Base-by-base conservation (phyloP, 1,140 invertebrate species). In the Plodia interpunctella region DNA sequence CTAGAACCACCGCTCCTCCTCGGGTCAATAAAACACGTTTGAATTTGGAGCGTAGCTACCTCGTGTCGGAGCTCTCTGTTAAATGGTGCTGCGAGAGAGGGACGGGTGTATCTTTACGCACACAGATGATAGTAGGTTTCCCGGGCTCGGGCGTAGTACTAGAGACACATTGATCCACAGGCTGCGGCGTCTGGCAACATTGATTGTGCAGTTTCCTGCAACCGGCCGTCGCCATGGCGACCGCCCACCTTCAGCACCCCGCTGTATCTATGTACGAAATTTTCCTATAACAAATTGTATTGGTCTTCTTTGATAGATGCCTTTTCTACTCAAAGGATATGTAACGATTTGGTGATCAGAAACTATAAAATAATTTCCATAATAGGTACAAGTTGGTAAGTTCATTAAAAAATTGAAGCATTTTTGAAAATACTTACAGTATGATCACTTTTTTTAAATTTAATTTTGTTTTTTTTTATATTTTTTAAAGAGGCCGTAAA, bases 121-220 rank as follows among this genome's bases (percentile, higher is more conserved):
- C 80, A 82, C 78, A 84, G 71, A 54, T 15, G 18, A 38, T 54
- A 56, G 38, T 70, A 83, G 83, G 74, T 80, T 86, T 77, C 82
- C 83, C 83, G 81, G 82, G 80, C 77, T 74, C 74, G 76, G 74
- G 72, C 83, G 80, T 88, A 88, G 85, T 88, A 87, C 86, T 88
- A 88, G 82, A 87, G 83, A 88, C 86, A 88, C 86, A 88, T 88
- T 88, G 86, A 88, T 88, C 85, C 83, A 88, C 75, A 87, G 75
- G 72, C 68, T 60, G 65, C 67, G 62, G 62, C 83, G 86, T 88
- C 86, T 88, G 86, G 83, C 80, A 77, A 74, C 86, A 88, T 88
- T 82, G 86, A 88, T 88, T 88, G 77, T 86, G 86, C 86, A 88
- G 86, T 84, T 87, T 85, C 85, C 81, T 86, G 83, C 81, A 88